Base-by-base conservation (phyloP, 2,888 invertebrate genomes). In the Margaritifera margaritifera region DNA sequence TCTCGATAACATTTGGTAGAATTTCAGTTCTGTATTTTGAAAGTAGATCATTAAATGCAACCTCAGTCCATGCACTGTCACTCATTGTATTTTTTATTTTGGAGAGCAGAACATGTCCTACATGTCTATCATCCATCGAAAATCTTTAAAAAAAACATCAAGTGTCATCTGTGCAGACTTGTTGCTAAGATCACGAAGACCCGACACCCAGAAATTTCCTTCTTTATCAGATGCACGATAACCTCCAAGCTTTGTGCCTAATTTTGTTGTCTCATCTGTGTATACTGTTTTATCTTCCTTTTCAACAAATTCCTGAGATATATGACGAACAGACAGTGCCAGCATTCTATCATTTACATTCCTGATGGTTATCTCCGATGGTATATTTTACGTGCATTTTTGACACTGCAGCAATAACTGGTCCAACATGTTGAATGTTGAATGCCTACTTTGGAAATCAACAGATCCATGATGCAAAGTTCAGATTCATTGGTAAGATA, bases 261-360 rank as follows among this genome's bases (percentile, higher is more conserved):
- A 8, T 55, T 73, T 73, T 15, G 65, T 70, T 4, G 73, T 73
- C 53, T 73, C 73, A 54, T 73, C 73, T 19, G 70, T 66, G 57
- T 70, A 73, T 11, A 69, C 20, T n/a, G 68, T 69, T n/a, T 57
- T 65, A 55, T 72, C 52, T 22, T 62, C 59, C 31, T 68, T 27
- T 56, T 54, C 18, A 19, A 52, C 20, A 50, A 64, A 27, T 24
- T 53, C 58, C 15, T 59, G 51, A n/a, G 60, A 31, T 18, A 68
- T 42, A 15, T 71, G 63, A 11, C 20, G n/a, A 20, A 50, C 20
- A 20, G 54, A 25, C 19, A 69, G n/a, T 20, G 61, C 25, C 19
- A 61, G n/a, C 58, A 62, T 63, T 20, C 52, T 55, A 19, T 68
- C 56, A 52, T 42, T 68, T 27, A 65, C 53, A 42, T 65, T 69